Percentiles rank a stretch among this genome's conserved stretches.
Evolutionary conservation across 2,113 vertebrate species (phyloP).

Genomic region (Tachycineta bicolor): DNA sequence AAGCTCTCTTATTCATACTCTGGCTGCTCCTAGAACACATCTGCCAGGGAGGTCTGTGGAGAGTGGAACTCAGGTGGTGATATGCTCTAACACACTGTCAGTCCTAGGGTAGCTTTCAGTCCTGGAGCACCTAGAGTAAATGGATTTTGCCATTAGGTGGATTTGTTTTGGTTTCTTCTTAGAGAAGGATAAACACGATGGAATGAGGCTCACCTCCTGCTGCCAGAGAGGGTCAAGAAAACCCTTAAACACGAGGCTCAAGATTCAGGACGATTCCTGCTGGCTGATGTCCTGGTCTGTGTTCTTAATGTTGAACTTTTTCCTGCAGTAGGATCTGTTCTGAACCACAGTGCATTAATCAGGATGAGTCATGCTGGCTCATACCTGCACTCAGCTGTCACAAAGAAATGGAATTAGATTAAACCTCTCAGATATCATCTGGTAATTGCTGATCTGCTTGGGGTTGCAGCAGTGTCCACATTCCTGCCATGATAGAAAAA

Average conservation of each 20-base stretch:
- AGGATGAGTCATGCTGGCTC: neutral
- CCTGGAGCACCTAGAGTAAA: neutral
- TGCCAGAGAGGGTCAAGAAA: neutral
- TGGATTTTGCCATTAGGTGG: neutral
- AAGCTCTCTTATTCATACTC: neutral
- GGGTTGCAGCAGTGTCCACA: neutral
- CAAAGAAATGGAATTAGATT: neutral
- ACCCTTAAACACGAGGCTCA: neutral
- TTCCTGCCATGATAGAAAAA: neutral
- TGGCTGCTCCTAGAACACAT: neutral
- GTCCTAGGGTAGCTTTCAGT: neutral
- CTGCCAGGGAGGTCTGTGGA: neutral
- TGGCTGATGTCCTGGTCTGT: neutral
- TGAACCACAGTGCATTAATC: neutral
- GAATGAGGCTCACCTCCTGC: neutral
- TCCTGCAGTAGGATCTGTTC: accelerated
- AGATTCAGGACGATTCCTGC: neutral
- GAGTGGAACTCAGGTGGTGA: neutral
- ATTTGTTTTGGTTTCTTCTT: neutral
- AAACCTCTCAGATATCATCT: neutral
- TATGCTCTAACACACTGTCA: neutral
- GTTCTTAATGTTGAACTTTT: neutral
- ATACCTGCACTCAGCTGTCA: neutral
- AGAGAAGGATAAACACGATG: neutral
- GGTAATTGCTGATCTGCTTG: neutral